Evolutionary conservation across 2,888 invertebrate species (phyloP).

Genomic region (Macrostomum cliftonense): DNA sequence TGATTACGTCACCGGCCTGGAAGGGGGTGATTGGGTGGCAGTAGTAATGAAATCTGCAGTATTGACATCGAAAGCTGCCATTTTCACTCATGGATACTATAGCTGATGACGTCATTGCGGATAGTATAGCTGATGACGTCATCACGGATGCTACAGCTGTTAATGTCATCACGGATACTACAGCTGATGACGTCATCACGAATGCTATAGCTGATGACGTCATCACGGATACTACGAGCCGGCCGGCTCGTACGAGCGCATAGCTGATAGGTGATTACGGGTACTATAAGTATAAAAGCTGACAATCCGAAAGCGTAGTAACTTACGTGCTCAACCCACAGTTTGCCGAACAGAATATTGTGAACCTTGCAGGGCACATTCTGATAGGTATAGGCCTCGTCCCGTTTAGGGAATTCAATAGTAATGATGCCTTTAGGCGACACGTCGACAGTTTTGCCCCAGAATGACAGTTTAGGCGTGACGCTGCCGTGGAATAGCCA

Average conservation of each 20-base stretch:
- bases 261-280: too few species aligned
- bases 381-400: conserved; percentile 81
- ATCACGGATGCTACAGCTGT: too few species aligned
- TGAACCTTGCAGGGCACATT: conserved; percentile 74
- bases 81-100: too few species aligned
- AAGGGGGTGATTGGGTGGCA: neutral
- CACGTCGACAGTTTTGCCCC: conserved; percentile 73
- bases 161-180: too few species aligned
- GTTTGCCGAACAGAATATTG: conserved; percentile 94
- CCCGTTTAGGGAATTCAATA: conserved; percentile 42
- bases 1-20: conserved; percentile 40
- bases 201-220: too few species aligned
- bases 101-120: too few species aligned
- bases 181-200: too few species aligned
- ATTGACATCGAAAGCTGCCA: too few species aligned
- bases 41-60: too few species aligned
- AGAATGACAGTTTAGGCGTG: conserved; percentile 69
- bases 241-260: too few species aligned
- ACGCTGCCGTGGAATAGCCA: conserved; percentile 98
- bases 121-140: too few species aligned
- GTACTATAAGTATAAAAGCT: neutral
- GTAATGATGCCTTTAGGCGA: conserved; percentile 8
- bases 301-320: neutral
- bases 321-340: conserved; percentile 65
- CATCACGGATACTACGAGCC: too few species aligned